Evolutionary conservation across 1,140 invertebrate species (phyloP), one percentile per base, ranked within the genome.

Genomic region (Mizuhopecten yessoensis): DNA sequence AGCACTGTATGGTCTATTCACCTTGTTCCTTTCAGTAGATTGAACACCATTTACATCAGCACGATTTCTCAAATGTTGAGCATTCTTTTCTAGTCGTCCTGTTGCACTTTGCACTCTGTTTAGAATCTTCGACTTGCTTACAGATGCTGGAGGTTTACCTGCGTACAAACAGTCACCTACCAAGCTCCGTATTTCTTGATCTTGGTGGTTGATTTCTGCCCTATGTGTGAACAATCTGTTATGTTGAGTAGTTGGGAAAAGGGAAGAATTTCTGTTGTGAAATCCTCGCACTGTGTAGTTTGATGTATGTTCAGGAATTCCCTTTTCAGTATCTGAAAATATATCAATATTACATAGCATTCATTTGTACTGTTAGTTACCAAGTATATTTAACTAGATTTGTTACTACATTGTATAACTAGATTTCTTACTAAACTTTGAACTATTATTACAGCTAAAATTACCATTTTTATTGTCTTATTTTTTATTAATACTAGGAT

Each of bases 51-150:
- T 29, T 5, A 29, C 57, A 75, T 75, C 57, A 75, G 23, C n/a
- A 75, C 57, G 0, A 75, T 33, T 87, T 86, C 36, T 87, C 86
- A 87, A 86, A 42, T 90, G 42, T 87, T 42, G 75, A 87, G 86
- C 33, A 86, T 86, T 86, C 33, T 57, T 91, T 87, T 92, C 91
- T 20, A 93, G 49, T 91, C 91, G 90, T n/a, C 92, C 93, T 90
- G 94, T 94, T 29, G 92, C 94, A 93, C 94, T 94, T 86, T 94
- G 92, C 86, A 91, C 91, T 89, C 92, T 89, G 57, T 86, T 45
- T 86, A 15, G 75, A 88, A 89, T 75, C 29, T 75, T 34, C 20
- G 34, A 42, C n/a, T 42, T 88, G 36, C 34, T 89, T 39, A 57
- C 33, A 9, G 88, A 34, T 86, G 57, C 42, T 57, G 57, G 49